Evolutionary conservation across 92 coral and sea anemone genomes (phyloP).

Genomic region (Blastomussa wellsi): DNA sequence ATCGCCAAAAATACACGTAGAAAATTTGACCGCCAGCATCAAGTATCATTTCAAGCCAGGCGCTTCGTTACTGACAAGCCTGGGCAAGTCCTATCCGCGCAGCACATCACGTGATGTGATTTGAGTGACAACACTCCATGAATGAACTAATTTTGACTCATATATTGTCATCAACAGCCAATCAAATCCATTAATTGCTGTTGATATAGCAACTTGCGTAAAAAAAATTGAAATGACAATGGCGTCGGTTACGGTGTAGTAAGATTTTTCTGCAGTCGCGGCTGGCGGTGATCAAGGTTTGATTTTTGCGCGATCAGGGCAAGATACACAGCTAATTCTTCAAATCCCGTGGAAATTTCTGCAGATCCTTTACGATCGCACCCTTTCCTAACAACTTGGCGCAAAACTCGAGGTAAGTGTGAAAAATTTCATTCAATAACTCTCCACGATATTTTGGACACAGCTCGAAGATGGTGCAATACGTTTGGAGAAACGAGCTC

Average conservation of each 20-base stretch:
- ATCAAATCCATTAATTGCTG: conserved; percentile 65
- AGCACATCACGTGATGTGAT: conserved; percentile 65
- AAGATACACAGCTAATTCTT: not conserved
- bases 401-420: conserved; percentile 31
- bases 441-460: conserved; percentile 10
- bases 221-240: conserved; percentile 83
- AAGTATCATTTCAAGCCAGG: not conserved
- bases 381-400: not conserved
- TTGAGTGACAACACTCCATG: conserved; percentile 86
- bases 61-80: conserved; percentile 49
- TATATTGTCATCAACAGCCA: conserved; percentile 70
- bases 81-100: conserved; percentile 79
- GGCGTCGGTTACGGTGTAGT: conserved; percentile 88
- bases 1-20: not conserved
- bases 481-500: not conserved
- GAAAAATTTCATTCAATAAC: conserved; percentile 42
- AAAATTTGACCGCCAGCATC: not conserved
- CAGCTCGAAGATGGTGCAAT: not conserved
- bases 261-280: conserved; percentile 54
- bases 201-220: conserved; percentile 95
- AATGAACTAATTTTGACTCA: conserved; percentile 74
- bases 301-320: conserved; percentile 6
- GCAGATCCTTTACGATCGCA: not conserved
- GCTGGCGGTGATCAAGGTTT: conserved; percentile 17
- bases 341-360: not conserved